Evolutionary conservation across 2,888 invertebrate species (phyloP).

Genomic region (Rotaria socialis): DNA sequence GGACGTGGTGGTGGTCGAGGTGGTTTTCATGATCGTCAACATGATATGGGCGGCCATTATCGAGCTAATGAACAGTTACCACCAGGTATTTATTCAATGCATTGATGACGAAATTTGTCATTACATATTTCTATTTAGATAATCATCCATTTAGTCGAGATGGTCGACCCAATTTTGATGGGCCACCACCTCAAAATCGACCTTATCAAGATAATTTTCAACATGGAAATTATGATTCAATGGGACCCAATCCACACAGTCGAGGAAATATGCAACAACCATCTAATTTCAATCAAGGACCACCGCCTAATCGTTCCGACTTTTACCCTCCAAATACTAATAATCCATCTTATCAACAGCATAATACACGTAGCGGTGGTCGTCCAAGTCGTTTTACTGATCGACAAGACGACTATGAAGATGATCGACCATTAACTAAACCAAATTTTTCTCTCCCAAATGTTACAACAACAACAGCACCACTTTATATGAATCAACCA

Average conservation of each 20-base stretch:
- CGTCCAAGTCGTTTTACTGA: constrained; percentile 34
- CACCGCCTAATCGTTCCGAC: neutral
- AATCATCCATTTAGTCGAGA: neutral
- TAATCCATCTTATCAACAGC: constrained; percentile 1
- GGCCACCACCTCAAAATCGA: neutral
- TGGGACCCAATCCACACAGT: neutral
- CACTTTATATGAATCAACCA: neutral
- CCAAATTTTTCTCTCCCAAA: neutral
- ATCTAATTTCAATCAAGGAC: neutral
- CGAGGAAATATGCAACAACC: neutral
- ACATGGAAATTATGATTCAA: neutral
- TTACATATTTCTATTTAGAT: neutral
- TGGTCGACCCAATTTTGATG: neutral
- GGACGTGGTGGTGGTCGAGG: neutral
- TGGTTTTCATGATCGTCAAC: constrained; percentile 2
- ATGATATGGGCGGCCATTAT: neutral
- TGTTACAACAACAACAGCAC: neutral
- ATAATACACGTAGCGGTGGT: neutral
- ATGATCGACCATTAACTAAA: neutral
- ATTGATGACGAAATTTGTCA: too few species aligned
- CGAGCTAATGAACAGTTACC: neutral
- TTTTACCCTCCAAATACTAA: neutral
- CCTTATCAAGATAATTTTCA: neutral
- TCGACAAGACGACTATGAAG: neutral
- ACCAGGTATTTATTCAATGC: neutral